Evolutionary conservation across 2,113 vertebrate genomes (phyloP).

Genomic region (Sander vitreus): DNA sequence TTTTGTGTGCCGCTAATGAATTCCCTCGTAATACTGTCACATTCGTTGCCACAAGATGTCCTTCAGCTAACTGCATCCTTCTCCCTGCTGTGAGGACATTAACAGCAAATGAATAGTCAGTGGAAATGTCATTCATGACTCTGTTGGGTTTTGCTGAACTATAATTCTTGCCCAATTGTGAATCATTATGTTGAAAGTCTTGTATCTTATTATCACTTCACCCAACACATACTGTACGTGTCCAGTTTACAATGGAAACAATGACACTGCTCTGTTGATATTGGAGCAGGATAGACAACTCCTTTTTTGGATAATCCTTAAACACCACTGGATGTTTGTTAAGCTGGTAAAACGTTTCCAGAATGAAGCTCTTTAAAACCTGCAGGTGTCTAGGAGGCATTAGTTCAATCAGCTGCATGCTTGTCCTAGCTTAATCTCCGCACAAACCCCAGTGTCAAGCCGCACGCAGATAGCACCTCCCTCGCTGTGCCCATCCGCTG

Average conservation of each 20-base stretch:
- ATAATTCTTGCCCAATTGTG: constrained; percentile 7
- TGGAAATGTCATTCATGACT: constrained; percentile 35
- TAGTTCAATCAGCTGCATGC: constrained; percentile 33
- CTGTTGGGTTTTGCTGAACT: constrained; percentile 10
- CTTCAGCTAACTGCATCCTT: constrained; percentile 18
- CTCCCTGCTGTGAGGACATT: constrained; percentile 27
- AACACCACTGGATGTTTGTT: constrained; percentile 8
- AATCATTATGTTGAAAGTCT: not conserved
- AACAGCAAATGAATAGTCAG: constrained; percentile 21
- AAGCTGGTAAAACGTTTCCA: constrained; percentile 47
- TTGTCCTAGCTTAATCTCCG: constrained; percentile 26
- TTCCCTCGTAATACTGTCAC: constrained; percentile 20
- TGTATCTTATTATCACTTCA: not conserved
- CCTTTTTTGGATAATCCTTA: constrained; percentile 13
- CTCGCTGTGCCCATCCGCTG: constrained; percentile 30
- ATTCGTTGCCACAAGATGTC: constrained; percentile 27
- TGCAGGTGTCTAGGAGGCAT: constrained; percentile 47
- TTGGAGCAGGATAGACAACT: not conserved
- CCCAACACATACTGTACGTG: not conserved
- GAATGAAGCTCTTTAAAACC: constrained; percentile 48
- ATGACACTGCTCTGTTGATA: not conserved
- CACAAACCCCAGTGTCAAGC: constrained; percentile 43
- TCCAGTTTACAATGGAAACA: not conserved
- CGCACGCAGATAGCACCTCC: constrained; percentile 47
- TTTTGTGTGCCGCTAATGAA: constrained; percentile 26